A percentile compares a stretch with the other conserved stretches of the same genome.
Evolutionary conservation across 2,888 invertebrate genomes (phyloP).

Genomic region (Meganola albula): DNA sequence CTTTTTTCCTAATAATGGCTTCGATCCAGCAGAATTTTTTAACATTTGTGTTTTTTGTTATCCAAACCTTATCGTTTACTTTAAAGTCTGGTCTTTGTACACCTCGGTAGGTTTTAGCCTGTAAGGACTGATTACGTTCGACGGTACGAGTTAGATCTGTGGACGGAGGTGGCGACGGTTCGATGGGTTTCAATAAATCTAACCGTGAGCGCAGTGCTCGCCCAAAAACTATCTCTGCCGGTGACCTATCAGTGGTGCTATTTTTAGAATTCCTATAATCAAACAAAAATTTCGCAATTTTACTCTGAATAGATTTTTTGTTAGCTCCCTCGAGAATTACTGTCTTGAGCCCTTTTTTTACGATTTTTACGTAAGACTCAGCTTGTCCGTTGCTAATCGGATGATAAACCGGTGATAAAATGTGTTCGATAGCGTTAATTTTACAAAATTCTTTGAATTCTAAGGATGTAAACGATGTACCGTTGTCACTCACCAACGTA

Average conservation of each 20-base stretch:
- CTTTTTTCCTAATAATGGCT: slow-evolving; percentile 1
- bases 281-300: too few relatives aligned
- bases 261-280: too few relatives aligned
- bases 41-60: slow-evolving; percentile 2
- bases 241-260: too few relatives aligned
- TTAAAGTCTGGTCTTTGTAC: slow-evolving; percentile 3
- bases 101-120: slow-evolving; percentile 5
- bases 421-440: background rate
- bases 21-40: slow-evolving; percentile 5
- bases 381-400: background rate
- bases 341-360: background rate
- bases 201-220: slow-evolving; percentile 1
- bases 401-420: background rate
- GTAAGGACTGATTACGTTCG: slow-evolving; percentile 6
- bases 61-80: slow-evolving; percentile 5
- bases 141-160: slow-evolving; percentile 7
- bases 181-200: slow-evolving; percentile 3
- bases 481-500: background rate
- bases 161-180: slow-evolving; percentile 6
- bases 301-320: too few relatives aligned
- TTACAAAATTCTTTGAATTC: background rate
- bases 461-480: background rate
- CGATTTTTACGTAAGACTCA: background rate
- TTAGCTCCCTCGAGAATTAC: too few relatives aligned
- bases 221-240: too few relatives aligned